Base-by-base conservation (phyloP, 2,888 invertebrate genomes). In the Synergus japonicus region DNA sequence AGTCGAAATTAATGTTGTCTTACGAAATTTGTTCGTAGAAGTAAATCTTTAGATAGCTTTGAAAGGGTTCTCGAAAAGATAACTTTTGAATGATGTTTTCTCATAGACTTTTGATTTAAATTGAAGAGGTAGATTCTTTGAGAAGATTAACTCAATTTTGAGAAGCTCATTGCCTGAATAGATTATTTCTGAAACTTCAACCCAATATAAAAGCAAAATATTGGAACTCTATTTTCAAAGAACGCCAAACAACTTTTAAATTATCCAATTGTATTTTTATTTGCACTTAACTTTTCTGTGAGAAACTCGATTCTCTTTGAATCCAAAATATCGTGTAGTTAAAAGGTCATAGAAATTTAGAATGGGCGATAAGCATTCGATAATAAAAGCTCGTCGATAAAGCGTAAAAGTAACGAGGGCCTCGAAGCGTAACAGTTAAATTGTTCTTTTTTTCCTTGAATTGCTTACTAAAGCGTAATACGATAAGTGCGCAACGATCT, bases 341-440 rank as follows among this genome's bases (percentile, higher is more conserved):
- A 73, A 73, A 54, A n/a, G 37, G 9, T 18, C 54, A 73, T 73
- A 73, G 12, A 73, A 73, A 73, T 54, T 73, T 37, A 73, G 37
- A 54, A 54, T 73, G 15, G 54, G 49, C 54, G n/a, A 73, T 73
- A 73, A 73, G 54, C 49, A 37, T 73, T 54, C 29, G 41, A 54
- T 73, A 54, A 73, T 73, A 54, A 73, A 73, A 73, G 73, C 54
- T 41, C 37, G 49, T 69, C 69, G 49, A 69, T 73, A 73, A 73
- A 54, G 18, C 73, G 54, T 58, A 73, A 73, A 73, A 69, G 69
- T 69, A 69, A 46, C 69, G 46, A 69, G 49, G 22, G 29, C 4
- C 49, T 69, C 3, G 46, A 13, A 69, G 22, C 46, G 22, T 67
- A 67, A n/a, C 54, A 73, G 54, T 73, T 73, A 73, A 54, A 73